Evolutionary conservation across 2,797 vertebrate genomes (phyloP), one percentile per base, ranked within the genome.

Genomic region (Brotogeris chrysoptera): DNA sequence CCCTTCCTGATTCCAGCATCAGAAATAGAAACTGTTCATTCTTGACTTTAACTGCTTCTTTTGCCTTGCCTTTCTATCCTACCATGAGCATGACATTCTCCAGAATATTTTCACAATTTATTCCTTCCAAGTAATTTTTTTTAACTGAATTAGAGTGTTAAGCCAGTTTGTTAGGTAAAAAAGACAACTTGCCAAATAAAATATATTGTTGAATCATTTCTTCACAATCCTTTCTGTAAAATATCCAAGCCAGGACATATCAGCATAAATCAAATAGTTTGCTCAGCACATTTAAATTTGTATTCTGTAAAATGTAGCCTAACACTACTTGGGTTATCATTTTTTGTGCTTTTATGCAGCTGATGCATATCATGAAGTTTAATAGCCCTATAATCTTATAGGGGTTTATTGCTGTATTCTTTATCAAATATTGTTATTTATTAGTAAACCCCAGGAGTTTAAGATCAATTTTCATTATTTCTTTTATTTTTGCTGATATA

Each of bases 301-400:
- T 32, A 39, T 63, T 95, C n/a, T 32, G 32, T n/a, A 55, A 92
- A 94, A 68, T 47, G 13, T 44, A 81, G 23, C 34, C 15, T 81
- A 66, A 2, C 32, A 28, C 5, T 41, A 34, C 52, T 68, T 82
- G 39, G 25, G 18, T 72, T 60, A 20, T 69, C 15, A 34, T 68
- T 81, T 30, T 84, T 69, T 77, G n/a, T 80, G 13, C 2, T 72
- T 69, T 80, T 69, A 32, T 46, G 19, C 23, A 72, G 39, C 16
- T 47, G 41, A 66, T 72, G 36, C 10, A 74, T 71, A 44, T 55
- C 61, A 83, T 13, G 15, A 65, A 64, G 13, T 84, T 68, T 84
- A 71, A 88, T 73, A 53, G 36, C 28, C 30, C 5, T 65, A 28
- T 50, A 65, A 46, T 55, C 55, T 64, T 59, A 15, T 1, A 60